Percentiles rank a stretch among this genome's conserved stretches.
These are phyloP conservation scores for Hyles lineata DNA, from an alignment of 2,888 invertebrate genomes.

Conservation along the genomic window DNA sequence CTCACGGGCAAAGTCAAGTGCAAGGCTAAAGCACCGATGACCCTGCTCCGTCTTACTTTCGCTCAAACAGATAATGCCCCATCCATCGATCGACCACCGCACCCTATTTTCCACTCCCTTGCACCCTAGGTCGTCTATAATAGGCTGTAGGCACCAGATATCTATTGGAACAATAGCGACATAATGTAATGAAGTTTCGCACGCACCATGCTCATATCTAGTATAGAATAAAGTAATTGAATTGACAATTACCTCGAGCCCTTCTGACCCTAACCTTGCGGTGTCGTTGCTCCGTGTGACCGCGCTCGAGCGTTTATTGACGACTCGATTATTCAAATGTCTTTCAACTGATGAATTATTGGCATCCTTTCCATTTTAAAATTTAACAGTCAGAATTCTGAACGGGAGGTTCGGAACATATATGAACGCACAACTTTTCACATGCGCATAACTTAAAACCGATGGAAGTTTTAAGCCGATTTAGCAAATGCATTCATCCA, in stretches of 20 bases:
- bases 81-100: slow-evolving; percentile 23
- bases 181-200: slow-evolving; percentile 15
- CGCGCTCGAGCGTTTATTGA: slow-evolving; percentile 12
- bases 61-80: slow-evolving; percentile 21
- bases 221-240: slow-evolving; percentile 44
- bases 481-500: background rate
- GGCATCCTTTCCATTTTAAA: background rate
- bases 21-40: slow-evolving; percentile 16
- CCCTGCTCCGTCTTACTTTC: slow-evolving; percentile 21
- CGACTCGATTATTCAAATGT: slow-evolving; percentile 24
- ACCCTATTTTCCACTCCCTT: slow-evolving; percentile 22
- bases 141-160: slow-evolving; percentile 10
- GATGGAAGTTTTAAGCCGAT: background rate
- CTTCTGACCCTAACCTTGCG: slow-evolving; percentile 72
- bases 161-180: slow-evolving; percentile 7
- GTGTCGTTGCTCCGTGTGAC: slow-evolving; percentile 61
- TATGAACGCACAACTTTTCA: background rate
- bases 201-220: slow-evolving; percentile 9
- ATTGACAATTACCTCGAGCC: slow-evolving; percentile 56
- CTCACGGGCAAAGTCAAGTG: slow-evolving; percentile 3
- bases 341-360: background rate
- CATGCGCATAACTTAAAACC: background rate
- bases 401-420: background rate
- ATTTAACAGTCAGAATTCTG: background rate
- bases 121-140: slow-evolving; percentile 27